Base-by-base conservation (phyloP, 2,113 vertebrate genomes). In the Mobula hypostoma region DNA sequence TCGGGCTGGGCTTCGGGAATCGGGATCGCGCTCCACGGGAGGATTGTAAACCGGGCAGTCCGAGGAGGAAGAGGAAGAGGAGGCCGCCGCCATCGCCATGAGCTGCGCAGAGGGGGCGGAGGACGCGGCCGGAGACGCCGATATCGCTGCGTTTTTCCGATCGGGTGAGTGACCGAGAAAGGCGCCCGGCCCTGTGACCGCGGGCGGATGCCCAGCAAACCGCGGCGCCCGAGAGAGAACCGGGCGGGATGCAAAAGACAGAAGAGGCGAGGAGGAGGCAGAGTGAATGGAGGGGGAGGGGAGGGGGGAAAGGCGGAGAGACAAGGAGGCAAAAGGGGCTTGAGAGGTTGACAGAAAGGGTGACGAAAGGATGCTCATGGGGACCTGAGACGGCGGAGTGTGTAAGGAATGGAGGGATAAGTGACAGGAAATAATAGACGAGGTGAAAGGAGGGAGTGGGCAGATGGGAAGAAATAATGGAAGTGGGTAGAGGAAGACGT, bases 91-190 rank as follows among this genome's bases (percentile, higher is more conserved):
- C 85, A 32, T 19, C 61, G n/a, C n/a, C 85, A 90, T 90, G 85
- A 90, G 85, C 85, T 90, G 61, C n/a, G 85, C 85, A 66, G 85
- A 90, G 85, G 85, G 85, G 61, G 85, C 61, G 85, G 85, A 90
- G 85, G 85, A 90, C 61, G 61, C 85, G 61, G 58, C 85, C 85
- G 85, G 85, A 63, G 85, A 90, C 85, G 85, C 85, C 85, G 85
- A 90, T 8, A 90, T 90, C 85, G 85, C 85, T 61, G 85, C 85
- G 29, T 90, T 90, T 90, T 90, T 90, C 85, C 85, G 85, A 90
- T 66, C 85, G 11, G 85, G 85, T 88, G 61, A 88, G 85, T 90
- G 27, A 90, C 29, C 66, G 85, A 29, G 61, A 90, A n/a, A 32
- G 56, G 83, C 21, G 83, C 15, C 83, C 32, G 36, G 85, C 85